phyloP scores from a whole-genome alignment of 2,797 vertebrate species.

The Acanthopagrus latus region DNA sequence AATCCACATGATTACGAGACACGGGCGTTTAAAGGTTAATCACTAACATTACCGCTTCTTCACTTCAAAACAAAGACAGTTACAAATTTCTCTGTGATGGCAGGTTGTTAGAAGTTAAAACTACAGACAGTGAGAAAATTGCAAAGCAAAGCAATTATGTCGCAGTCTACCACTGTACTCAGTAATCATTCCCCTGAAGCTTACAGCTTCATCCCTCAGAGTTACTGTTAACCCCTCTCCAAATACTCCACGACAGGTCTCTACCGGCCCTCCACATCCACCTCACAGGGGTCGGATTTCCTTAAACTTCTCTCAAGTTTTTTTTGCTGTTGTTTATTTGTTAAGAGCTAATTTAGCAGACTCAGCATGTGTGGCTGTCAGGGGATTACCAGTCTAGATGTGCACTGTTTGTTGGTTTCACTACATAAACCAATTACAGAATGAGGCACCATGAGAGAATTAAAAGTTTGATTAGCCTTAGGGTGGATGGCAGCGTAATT shows the following conservation, averaged over 20 bases:
- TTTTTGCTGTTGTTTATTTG: conserved; percentile 38
- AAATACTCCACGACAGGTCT: conserved; percentile 54
- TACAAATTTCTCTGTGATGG: conserved; percentile 25
- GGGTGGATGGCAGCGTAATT: conserved; percentile 57
- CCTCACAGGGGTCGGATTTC: conserved; percentile 27
- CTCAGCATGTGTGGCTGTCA: conserved; percentile 53
- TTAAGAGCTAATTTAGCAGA: conserved; percentile 55
- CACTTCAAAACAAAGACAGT: conserved; percentile 40
- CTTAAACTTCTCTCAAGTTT: conserved; percentile 30
- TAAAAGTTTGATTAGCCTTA: conserved; percentile 67
- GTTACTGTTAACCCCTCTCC: conserved; percentile 48
- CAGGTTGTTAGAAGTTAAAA: conserved; percentile 39
- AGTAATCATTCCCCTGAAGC: conserved; percentile 29
- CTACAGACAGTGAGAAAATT: conserved; percentile 29
- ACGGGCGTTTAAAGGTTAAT: conserved; percentile 2
- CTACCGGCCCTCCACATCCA: conserved; percentile 20
- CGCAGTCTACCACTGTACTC: conserved; percentile 44
- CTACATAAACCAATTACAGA: conserved; percentile 71
- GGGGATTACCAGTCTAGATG: conserved; percentile 62
- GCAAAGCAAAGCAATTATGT: conserved; percentile 41
- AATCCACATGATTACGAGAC: conserved; percentile 22
- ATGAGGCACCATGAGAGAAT: conserved; percentile 68
- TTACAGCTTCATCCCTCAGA: conserved; percentile 47
- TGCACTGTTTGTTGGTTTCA: conserved; percentile 63
- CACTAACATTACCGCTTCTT: conserved; percentile 7